Base-by-base conservation (phyloP, 2,888 invertebrate genomes). In the Drosophila nr. perissopoda region DNA sequence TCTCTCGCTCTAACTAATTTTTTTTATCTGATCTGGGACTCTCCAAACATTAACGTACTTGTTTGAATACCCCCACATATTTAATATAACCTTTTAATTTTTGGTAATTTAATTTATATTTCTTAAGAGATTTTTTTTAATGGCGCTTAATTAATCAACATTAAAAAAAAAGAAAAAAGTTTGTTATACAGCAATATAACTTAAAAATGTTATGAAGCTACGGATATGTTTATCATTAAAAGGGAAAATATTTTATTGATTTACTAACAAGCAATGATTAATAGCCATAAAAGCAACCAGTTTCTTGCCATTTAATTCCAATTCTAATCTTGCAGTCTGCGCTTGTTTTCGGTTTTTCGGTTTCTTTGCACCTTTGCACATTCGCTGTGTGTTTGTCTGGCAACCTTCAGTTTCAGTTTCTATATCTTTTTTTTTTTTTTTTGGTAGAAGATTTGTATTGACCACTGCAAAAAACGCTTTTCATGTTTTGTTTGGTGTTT, bases 361-460 rank as follows among this genome's bases (percentile, higher is more conserved):
- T 63, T 45, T 59, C 25, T 31, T 8, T 52, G n/a, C 13, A 31
- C 13, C 25, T 31, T 8, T 52, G n/a, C 13, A 31, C 13, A 21
- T 36, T 36, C 21, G 56, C 60, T 48, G 59, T 69, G 38, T 38
- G 27, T 45, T 60, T 65, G 36, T 54, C 52, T 21, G 58, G 29
- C 63, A 71, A 75, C 77, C 78, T 78, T 78, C 79, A 49, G 7
- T 21, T 45, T 45, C 10, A 34, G 33, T 36, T 36, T 36, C 36
- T 16, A 7, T 16, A 13, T 34, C 13, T 34, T 13, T 36, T 36
- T 21, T 21, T 29, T 56, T 21, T 51, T 54, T 25, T 48, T 56
- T 67, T 62, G 34, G 57, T 62, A 61, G 65, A 42, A 75, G 78
- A 73, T 78, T 74, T 63, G 60, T 63, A 36, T 62, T 60, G 62